phyloP scores from a whole-genome alignment of 2,113 vertebrate genomes.

The Rhabdornis inornatus region DNA sequence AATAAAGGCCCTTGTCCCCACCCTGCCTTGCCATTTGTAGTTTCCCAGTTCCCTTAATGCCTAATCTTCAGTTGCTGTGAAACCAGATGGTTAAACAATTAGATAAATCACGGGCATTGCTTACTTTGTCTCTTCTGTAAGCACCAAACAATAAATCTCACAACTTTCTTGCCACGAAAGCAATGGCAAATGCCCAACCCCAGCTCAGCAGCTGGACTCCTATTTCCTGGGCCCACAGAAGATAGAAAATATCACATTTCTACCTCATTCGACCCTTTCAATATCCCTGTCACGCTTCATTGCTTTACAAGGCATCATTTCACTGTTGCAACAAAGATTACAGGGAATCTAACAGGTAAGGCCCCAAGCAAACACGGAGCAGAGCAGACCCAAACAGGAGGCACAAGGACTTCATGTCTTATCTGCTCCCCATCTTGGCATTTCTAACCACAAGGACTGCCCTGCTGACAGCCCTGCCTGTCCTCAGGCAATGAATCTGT shows the following conservation, averaged over 20 bases:
- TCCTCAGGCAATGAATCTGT: slow-evolving; percentile 82
- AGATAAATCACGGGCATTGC: slow-evolving; percentile 46
- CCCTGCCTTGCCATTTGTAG: not conserved
- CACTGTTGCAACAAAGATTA: slow-evolving; percentile 73
- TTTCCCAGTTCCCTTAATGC: not conserved
- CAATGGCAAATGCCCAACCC: not conserved
- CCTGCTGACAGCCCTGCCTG: slow-evolving; percentile 69
- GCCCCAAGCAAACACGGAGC: slow-evolving; percentile 70
- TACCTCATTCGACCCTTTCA: slow-evolving; percentile 74
- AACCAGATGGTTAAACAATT: slow-evolving; percentile 82
- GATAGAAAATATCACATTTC: slow-evolving; percentile 85
- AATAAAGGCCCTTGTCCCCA: not conserved
- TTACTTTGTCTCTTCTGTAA: slow-evolving; percentile 54
- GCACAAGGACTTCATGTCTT: slow-evolving; percentile 68
- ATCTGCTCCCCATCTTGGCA: slow-evolving; percentile 72
- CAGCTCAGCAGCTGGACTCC: slow-evolving; percentile 55
- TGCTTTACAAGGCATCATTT: slow-evolving; percentile 79
- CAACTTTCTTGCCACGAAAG: not conserved
- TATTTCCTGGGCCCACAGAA: slow-evolving; percentile 77
- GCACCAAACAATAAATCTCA: slow-evolving; percentile 54
- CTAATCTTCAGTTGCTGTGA: slow-evolving; percentile 66
- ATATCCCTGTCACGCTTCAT: slow-evolving; percentile 73
- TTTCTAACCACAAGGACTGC: slow-evolving; percentile 70
- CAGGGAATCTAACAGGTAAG: slow-evolving; percentile 76
- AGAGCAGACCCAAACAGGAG: slow-evolving; percentile 27